Conservation (phyloP, 2,888 invertebrate species). For the Ornithoptera alexandrae region DNA sequence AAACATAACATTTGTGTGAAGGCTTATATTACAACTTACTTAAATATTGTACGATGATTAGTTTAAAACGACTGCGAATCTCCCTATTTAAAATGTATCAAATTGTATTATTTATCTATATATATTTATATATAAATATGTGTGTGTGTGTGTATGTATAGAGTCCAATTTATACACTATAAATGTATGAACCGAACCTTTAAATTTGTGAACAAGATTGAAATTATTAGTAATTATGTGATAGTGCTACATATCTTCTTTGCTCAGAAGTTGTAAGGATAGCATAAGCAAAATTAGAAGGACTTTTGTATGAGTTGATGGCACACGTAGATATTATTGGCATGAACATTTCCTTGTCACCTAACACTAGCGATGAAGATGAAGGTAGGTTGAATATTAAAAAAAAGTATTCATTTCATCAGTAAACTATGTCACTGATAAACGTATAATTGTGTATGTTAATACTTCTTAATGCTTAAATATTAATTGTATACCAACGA, state of each 20-base stretch:
- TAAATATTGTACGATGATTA: not conserved
- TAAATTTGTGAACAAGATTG: constrained; percentile 4
- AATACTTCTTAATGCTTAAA: not conserved
- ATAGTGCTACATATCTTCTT: constrained; percentile 28
- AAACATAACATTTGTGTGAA: not conserved
- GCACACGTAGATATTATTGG: not conserved
- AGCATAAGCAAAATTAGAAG: constrained; percentile 5
- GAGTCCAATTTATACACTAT: constrained; percentile 18
- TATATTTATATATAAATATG: not conserved
- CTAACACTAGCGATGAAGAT: not conserved
- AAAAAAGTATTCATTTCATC: not conserved
- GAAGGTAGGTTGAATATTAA: not conserved
- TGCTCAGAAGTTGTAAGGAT: constrained; percentile 24
- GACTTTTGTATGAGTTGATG: not conserved
- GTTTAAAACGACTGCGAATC: not conserved
- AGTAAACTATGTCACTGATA: not conserved
- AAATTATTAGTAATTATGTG: constrained; percentile 22
- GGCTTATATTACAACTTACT: not conserved
- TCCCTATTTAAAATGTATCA: not conserved
- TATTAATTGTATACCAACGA: not conserved
- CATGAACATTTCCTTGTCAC: not conserved
- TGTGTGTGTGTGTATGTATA: too few relatives aligned
- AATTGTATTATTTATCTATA: not conserved
- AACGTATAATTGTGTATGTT: not conserved
- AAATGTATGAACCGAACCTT: not conserved